Conservation (phyloP, 2,113 vertebrate species). For the Nicator chloris region DNA sequence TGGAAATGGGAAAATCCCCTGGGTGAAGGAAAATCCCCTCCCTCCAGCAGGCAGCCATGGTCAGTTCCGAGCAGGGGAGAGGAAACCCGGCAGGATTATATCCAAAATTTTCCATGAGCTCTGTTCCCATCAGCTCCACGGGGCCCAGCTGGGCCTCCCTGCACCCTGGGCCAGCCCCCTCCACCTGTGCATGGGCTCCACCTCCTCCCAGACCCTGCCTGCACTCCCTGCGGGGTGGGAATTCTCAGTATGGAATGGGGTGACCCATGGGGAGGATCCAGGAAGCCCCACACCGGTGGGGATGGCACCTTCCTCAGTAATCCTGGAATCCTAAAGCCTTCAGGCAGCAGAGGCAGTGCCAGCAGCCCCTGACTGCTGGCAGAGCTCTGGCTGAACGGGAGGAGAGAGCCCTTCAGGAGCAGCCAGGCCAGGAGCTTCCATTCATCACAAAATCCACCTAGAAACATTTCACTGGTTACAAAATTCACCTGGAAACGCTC, state of each 20-base stretch:
- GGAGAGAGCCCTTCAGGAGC: not conserved
- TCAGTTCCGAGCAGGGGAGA: not conserved
- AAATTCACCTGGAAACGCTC: not conserved
- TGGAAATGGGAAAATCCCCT: not conserved
- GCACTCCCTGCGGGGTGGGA: not conserved
- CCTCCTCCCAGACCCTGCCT: not conserved
- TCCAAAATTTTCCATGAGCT: not conserved
- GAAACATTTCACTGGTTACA: not conserved
- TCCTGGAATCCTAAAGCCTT: not conserved
- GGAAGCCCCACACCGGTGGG: not conserved
- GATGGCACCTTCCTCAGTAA: not conserved
- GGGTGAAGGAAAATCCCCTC: not conserved
- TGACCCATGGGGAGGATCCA: not conserved
- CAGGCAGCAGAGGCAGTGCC: not conserved
- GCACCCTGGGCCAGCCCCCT: too few relatives aligned
- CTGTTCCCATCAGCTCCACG: not conserved
- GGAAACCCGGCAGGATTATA: not conserved
- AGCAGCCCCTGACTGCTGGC: not conserved
- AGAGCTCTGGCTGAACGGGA: not conserved
- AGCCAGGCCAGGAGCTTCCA: not conserved
- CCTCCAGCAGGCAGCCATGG: not conserved
- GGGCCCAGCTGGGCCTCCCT: too few relatives aligned
- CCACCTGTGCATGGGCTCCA: accelerated
- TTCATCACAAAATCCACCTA: not conserved
- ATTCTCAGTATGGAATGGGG: accelerated